These are phyloP conservation scores for Trichoplusia ni DNA, from an alignment of 1,140 invertebrate genomes.

Conservation along the genomic window DNA sequence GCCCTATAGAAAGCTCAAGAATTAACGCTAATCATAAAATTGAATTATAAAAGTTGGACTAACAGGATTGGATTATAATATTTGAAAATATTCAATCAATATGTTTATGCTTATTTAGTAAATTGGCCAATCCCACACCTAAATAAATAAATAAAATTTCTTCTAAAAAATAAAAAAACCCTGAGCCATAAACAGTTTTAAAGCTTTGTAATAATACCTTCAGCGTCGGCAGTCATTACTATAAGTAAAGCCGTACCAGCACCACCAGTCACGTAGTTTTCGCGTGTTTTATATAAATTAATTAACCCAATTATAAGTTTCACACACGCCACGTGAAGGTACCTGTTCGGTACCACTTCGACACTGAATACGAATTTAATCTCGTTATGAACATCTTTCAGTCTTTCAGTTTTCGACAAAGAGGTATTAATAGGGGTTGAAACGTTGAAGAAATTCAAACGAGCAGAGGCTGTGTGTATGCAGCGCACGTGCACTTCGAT, in stretches of 20 bases:
- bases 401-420: slow-evolving; percentile 36
- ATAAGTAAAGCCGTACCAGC: background rate
- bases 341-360: background rate
- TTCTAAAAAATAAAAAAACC: no score
- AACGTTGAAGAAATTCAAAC: slow-evolving; percentile 57
- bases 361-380: slow-evolving; percentile 9
- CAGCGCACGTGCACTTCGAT: slow-evolving; percentile 52
- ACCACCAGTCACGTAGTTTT: background rate
- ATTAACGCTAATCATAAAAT: no score
- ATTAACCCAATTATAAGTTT: slow-evolving; percentile 29
- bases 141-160: no score
- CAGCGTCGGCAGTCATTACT: background rate
- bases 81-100: no score
- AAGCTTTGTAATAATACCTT: no score
- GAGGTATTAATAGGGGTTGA: slow-evolving; percentile 55
- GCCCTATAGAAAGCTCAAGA: no score
- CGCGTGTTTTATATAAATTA: slow-evolving; percentile 24
- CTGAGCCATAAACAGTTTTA: no score
- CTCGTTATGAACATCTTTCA: background rate
- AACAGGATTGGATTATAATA: no score
- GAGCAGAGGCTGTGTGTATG: slow-evolving; percentile 48
- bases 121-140: no score
- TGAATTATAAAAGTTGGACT: no score
- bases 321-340: slow-evolving; percentile 3
- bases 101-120: background rate